Evolutionary conservation across 1,140 invertebrate species (phyloP), one percentile per base, ranked within the genome.

Genomic region (Drosophila arawakana): DNA sequence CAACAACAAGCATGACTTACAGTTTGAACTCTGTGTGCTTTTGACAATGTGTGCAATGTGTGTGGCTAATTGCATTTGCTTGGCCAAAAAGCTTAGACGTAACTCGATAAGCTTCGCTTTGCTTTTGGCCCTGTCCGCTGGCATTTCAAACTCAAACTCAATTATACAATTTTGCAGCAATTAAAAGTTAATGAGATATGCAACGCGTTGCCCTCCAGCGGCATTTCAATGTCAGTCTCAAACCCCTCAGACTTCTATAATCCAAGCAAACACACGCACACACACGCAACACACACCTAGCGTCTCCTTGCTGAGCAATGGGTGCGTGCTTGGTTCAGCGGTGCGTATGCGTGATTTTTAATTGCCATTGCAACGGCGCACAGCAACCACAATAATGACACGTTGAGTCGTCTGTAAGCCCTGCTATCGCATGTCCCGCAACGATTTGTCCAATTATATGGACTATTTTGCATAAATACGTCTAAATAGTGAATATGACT

Each of bases 401-500:
- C 46, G 25, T 30, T 30, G 25, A 30, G 25, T 30, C 25, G 25
- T 43, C 62, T 49, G 62, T 30, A 30, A 46, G n/a, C 30, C 35
- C 46, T 43, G 41, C 0, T 30, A 46, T 88, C 66, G 83, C 83
- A 83, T 88, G 83, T 83, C 69, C 76, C 43, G 25, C 25, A 63
- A 65, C 84, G 65, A 88, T 88, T 88, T 89, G 84, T 89, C 67
- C 80, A 89, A 88, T 88, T 88, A 88, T 80, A 83, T 71, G 65
- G 76, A 72, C 37, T 52, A 50, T 43, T 80, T 70, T 76, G 82
- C 80, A 59, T 83, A 88, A 86, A 88, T 70, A 63, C 78, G 55
- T 44, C 83, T 72, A 85, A 86, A 85, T 69, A 76, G 61, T 65
- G 75, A 81, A 78, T 83, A 78, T 58, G 55, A 49, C 47, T 41